A percentile compares a stretch with the other conserved stretches of the same genome.
Conservation (phyloP, 2,113 vertebrate genomes). For the Alexandromys fortis region DNA sequence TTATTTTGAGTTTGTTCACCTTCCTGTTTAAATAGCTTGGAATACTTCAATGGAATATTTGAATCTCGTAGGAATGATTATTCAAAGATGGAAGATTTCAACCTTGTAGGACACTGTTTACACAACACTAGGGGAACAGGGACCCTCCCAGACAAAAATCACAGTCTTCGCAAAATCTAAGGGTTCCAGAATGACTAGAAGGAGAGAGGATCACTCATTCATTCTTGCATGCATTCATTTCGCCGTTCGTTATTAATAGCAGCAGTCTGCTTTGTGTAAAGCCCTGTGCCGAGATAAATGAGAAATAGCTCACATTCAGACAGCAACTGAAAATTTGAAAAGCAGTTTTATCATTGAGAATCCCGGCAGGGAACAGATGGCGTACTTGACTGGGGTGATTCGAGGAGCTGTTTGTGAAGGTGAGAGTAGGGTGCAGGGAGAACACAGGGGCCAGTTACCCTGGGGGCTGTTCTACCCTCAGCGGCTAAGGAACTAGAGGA, state of each 20-base stretch:
- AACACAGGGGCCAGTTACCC: neutral
- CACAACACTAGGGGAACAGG: neutral
- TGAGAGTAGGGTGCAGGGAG: neutral
- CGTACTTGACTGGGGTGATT: constrained; percentile 51
- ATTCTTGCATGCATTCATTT: constrained; percentile 47
- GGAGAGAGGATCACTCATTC: constrained; percentile 38
- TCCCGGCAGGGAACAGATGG: constrained; percentile 67
- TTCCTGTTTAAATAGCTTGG: neutral
- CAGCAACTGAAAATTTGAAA: constrained; percentile 70
- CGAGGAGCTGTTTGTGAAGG: constrained; percentile 56
- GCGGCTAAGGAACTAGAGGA: neutral
- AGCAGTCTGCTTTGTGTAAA: constrained; percentile 74
- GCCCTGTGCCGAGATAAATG: constrained; percentile 72
- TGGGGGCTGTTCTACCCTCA: neutral
- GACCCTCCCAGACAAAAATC: constrained; percentile 3
- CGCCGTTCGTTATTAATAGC: constrained; percentile 73
- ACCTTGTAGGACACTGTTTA: neutral
- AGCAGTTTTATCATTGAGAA: constrained; percentile 70
- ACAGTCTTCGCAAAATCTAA: constrained; percentile 24
- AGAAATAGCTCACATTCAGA: constrained; percentile 71
- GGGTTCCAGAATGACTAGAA: neutral
- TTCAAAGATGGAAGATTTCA: too few species aligned
- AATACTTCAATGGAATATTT: too few species aligned
- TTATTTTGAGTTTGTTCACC: neutral
- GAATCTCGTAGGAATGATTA: too few species aligned